These are phyloP conservation scores for Xanthostigma xanthostigma DNA, from an alignment of 2,888 invertebrate genomes.

Conservation along the genomic window DNA sequence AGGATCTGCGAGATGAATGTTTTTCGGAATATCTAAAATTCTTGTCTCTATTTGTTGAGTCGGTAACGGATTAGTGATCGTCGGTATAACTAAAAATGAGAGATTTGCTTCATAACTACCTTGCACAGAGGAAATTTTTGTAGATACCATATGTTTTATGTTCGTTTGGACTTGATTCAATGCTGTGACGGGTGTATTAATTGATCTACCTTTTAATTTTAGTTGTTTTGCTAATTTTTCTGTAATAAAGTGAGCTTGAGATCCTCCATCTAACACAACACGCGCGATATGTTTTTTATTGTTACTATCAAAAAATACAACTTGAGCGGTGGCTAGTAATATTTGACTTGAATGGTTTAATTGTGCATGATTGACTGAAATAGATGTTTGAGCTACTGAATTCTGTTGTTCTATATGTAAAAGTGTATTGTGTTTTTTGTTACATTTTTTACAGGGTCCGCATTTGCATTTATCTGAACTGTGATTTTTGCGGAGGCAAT, in stretches of 20 bases:
- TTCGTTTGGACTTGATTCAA: background rate
- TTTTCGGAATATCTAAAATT: slow-evolving; percentile 1
- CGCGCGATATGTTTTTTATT: background rate
- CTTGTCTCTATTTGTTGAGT: too few relatives aligned
- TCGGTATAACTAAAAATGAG: too few relatives aligned
- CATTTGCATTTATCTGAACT: background rate
- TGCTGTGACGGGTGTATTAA: slow-evolving; percentile 1
- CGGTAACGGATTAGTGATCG: too few relatives aligned
- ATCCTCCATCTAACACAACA: slow-evolving; percentile 3
- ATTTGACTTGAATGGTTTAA: background rate
- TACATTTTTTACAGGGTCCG: slow-evolving; percentile 4
- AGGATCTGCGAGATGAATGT: slow-evolving; percentile 5
- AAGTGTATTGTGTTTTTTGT: slow-evolving; percentile 1
- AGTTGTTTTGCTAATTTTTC: background rate
- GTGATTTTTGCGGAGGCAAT: background rate
- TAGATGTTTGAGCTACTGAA: too few relatives aligned
- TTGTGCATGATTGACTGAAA: too few relatives aligned
- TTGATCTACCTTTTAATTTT: background rate
- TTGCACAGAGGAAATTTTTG: background rate
- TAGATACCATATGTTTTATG: too few relatives aligned
- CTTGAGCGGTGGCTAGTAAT: background rate
- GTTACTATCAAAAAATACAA: background rate
- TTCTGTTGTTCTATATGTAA: background rate
- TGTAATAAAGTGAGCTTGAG: slow-evolving; percentile 4
- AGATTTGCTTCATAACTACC: too few relatives aligned